Base-by-base conservation (phyloP, 2,797 vertebrate genomes). In the Tenualosa thibaudeaui region DNA sequence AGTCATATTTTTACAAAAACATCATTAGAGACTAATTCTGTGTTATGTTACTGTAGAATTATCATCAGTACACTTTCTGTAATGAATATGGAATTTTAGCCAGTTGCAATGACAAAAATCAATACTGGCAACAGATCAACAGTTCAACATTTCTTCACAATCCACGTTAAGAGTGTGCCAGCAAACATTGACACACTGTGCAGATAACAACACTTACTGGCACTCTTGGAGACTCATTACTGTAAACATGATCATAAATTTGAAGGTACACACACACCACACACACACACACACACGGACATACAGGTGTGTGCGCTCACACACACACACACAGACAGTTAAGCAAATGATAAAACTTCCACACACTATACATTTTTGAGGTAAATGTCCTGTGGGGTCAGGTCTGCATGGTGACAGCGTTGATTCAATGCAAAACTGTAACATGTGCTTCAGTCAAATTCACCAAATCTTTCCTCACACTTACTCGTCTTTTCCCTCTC, bases 171-270 rank as follows among this genome's bases (percentile, higher is more conserved):
- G 15, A 37, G 12, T 26, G 19, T 40, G 31, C 31, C 31, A 43
- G 37, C 68, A 75, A 75, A 75, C 31, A 75, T 19, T 75, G 68
- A 40, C 68, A 75, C 68, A 75, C 37, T 75, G 2, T 68, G 24
- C 24, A 40, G 68, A 75, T 75, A 75, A 43, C 15, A 43, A 5
- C 26, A 5, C 60, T 24, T 24, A 1, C 24, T 40, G 65, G 65
- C 65, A 40, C 68, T 37, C 24, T 13, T 65, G 26, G 3, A 26
- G 62, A 24, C 24, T 31, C 10, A 65, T 26, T 65, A 53, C 51
- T 13, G 51, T 53, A 26, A 31, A 65, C 24, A 65, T 31, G 6
- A 31, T 31, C 10, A 26, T 13, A 31, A 9, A 65, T 65, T 65
- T 26, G 24, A 65, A 15, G 19, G 54, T 17, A n/a, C 58, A 60